Percentiles rank a stretch among this genome's conserved stretches.
Evolutionary conservation across 2,797 vertebrate species (phyloP).

Genomic region (Leptoclinus maculatus): DNA sequence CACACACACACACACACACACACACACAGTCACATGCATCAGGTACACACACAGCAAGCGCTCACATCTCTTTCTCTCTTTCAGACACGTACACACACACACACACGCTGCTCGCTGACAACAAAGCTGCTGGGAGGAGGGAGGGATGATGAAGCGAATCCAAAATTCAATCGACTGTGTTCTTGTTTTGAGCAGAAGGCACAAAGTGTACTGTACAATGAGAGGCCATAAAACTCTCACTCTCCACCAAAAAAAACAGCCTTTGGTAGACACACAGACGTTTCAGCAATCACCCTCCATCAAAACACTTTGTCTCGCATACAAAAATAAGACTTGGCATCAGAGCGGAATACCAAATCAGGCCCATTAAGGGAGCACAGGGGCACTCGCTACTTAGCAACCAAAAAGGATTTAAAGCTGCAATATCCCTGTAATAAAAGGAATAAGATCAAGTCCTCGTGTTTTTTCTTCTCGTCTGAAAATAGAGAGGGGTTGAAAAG

Average conservation of each 20-base stretch:
- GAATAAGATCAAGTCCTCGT: slow-evolving; percentile 80
- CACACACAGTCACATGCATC: slow-evolving; percentile 41
- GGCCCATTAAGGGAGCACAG: slow-evolving; percentile 94
- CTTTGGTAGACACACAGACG: slow-evolving; percentile 93
- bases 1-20: slow-evolving; percentile 26
- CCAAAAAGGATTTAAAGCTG: slow-evolving; percentile 92
- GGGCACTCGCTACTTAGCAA: slow-evolving; percentile 98
- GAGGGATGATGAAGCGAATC: slow-evolving; percentile 90
- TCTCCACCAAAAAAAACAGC: slow-evolving; percentile 78
- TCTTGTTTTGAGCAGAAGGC: slow-evolving; percentile 90
- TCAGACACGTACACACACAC: slow-evolving; percentile 79
- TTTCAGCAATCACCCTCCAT: slow-evolving; percentile 96
- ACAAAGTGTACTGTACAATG: slow-evolving; percentile 96
- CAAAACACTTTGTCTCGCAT: slow-evolving; percentile 99
- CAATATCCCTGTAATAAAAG: slow-evolving; percentile 88
- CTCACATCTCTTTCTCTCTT: slow-evolving; percentile 17
- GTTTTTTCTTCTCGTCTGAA: slow-evolving; percentile 54
- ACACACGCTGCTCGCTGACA: slow-evolving; percentile 80
- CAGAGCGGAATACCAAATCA: slow-evolving; percentile 97
- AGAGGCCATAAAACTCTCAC: slow-evolving; percentile 91
- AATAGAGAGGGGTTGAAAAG: slow-evolving; percentile 76
- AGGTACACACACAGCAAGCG: no score
- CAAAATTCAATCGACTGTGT: slow-evolving; percentile 92
- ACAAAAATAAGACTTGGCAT: slow-evolving; percentile 98
- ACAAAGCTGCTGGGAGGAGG: slow-evolving; percentile 85